These are phyloP conservation scores for Elachura formosa DNA, from an alignment of 2,113 vertebrate species.

Conservation along the genomic window DNA sequence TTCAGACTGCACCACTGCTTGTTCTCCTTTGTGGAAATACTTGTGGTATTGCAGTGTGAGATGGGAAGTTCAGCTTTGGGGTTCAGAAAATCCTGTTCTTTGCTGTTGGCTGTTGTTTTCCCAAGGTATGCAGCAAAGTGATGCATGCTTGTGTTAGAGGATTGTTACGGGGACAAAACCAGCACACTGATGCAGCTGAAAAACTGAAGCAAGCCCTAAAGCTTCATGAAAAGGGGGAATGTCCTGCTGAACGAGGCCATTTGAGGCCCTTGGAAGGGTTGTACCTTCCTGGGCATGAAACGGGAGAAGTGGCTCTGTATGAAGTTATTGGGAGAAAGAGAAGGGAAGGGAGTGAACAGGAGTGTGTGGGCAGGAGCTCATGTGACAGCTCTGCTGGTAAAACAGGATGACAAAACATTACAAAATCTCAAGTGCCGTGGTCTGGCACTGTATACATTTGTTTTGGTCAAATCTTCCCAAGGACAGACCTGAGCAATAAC, in stretches of 20 bases:
- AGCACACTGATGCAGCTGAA: background rate
- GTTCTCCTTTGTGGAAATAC: background rate
- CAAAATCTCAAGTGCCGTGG: background rate
- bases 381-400: background rate
- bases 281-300: background rate
- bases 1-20: background rate
- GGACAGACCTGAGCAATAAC: fast-evolving
- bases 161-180: fast-evolving
- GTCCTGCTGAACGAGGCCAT: background rate
- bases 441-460: background rate
- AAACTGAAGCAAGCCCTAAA: background rate
- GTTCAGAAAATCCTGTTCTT: background rate
- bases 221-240: background rate
- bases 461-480: background rate
- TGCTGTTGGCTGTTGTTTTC: background rate
- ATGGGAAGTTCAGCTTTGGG: background rate
- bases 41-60: background rate
- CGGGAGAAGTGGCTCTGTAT: background rate
- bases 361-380: fast-evolving
- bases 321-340: background rate
- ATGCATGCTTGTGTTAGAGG: fast-evolving
- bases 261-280: background rate
- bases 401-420: fast-evolving
- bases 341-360: background rate
- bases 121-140: background rate